These are phyloP conservation scores for Eupithecia inturbata DNA, from an alignment of 2,888 invertebrate species.

Conservation along the genomic window DNA sequence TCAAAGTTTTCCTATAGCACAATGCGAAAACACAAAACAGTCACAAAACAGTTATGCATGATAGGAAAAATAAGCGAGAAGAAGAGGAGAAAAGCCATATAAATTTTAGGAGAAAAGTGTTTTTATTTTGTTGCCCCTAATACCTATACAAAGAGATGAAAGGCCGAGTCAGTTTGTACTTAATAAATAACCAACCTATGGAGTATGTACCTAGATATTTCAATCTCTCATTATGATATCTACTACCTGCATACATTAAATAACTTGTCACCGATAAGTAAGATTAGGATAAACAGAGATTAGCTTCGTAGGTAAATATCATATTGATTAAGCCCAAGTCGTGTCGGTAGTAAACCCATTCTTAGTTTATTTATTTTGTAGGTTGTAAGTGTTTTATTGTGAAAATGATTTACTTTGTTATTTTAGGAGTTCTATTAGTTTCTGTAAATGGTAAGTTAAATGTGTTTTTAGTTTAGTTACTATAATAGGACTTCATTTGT, in stretches of 20 bases:
- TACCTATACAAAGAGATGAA: neutral
- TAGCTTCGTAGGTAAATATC: neutral
- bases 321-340: conserved; percentile 5
- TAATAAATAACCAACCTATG: neutral
- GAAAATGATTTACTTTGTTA: conserved; percentile 53
- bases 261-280: neutral
- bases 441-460: conserved; percentile 52
- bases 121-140: neutral
- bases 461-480: too few relatives aligned
- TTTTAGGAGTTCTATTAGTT: conserved; percentile 50
- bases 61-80: neutral
- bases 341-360: neutral
- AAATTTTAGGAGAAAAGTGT: neutral
- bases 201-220: neutral
- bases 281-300: conserved; percentile 11
- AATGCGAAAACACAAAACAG: too few relatives aligned
- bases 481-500: too few relatives aligned
- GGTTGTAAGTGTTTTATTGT: neutral
- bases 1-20: neutral
- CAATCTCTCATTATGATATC: neutral
- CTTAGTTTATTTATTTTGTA: conserved; percentile 5
- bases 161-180: neutral
- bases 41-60: too few relatives aligned
- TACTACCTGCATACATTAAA: neutral
- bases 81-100: neutral